These are phyloP conservation scores for Bombus polaris DNA, from an alignment of 1,140 invertebrate genomes.

Conservation along the genomic window DNA sequence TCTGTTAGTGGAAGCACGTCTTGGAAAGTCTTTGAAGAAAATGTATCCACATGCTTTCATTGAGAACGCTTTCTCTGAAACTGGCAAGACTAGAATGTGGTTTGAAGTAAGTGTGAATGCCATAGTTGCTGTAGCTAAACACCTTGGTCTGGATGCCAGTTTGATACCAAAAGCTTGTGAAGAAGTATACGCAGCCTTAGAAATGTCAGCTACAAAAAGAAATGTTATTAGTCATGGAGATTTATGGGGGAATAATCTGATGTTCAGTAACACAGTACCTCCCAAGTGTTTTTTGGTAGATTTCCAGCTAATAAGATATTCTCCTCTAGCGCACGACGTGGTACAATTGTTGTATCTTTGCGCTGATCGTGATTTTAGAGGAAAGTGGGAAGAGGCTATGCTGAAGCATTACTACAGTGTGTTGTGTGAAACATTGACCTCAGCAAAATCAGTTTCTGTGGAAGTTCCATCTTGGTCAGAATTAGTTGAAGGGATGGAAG, in stretches of 20 bases:
- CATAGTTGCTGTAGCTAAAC: constrained; percentile 65
- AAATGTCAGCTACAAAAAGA: constrained; percentile 80
- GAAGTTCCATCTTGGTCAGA: constrained; percentile 71
- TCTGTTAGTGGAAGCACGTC: constrained; percentile 82
- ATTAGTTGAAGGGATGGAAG: constrained; percentile 72
- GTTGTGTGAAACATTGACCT: constrained; percentile 61
- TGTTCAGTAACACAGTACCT: constrained; percentile 79
- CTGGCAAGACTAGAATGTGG: constrained; percentile 67
- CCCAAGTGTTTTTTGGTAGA: constrained; percentile 84
- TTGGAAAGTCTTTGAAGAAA: constrained; percentile 75
- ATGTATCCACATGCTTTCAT: constrained; percentile 80
- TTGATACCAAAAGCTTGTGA: constrained; percentile 72
- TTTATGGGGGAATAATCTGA: constrained; percentile 86
- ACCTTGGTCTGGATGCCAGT: constrained; percentile 70
- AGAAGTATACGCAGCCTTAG: constrained; percentile 78
- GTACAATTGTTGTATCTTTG: constrained; percentile 77
- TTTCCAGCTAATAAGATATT: constrained; percentile 84
- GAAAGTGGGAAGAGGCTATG: constrained; percentile 67
- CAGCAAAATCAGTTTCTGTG: constrained; percentile 19
- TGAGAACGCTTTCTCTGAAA: constrained; percentile 80
- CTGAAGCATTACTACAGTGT: constrained; percentile 76
- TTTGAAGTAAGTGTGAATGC: constrained; percentile 67
- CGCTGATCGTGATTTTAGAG: constrained; percentile 70
- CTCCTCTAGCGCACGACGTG: constrained; percentile 82
- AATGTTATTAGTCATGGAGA: constrained; percentile 86